phyloP scores from a whole-genome alignment of 2,888 invertebrate genomes.

The Drosophila recens region DNA sequence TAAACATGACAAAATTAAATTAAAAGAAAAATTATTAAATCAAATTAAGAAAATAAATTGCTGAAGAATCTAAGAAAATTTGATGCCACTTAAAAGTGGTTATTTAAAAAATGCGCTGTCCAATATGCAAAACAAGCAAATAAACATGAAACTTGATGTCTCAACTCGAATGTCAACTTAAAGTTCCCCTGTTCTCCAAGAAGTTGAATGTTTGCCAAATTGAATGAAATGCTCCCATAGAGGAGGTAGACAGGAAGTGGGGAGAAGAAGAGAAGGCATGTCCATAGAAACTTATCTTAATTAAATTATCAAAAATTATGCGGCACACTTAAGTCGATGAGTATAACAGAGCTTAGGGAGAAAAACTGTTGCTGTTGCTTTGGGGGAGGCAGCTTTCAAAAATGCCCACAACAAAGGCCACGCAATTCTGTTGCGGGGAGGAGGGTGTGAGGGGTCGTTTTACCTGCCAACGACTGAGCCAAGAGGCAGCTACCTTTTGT shows the following conservation, averaged over 20 bases:
- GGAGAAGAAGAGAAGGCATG: conserved; percentile 24
- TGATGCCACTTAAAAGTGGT: not conserved
- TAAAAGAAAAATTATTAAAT: too few relatives aligned
- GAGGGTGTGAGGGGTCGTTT: not conserved
- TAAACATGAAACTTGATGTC: conserved; percentile 69
- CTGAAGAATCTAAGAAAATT: not conserved
- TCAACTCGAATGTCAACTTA: conserved; percentile 53
- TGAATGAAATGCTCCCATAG: conserved; percentile 56
- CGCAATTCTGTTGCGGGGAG: conserved; percentile 39
- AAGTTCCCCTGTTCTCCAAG: conserved; percentile 14
- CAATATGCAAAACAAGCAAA: conserved; percentile 66
- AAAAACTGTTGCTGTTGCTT: conserved; percentile 47
- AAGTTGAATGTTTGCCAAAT: conserved; percentile 39
- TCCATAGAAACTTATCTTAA: conserved; percentile 73
- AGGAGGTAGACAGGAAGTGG: not conserved
- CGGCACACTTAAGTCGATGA: conserved; percentile 68
- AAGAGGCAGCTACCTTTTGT: conserved; percentile 58
- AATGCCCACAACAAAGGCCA: conserved; percentile 54
- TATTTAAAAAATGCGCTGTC: conserved; percentile 37
- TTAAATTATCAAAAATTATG: conserved; percentile 78
- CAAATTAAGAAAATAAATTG: too few relatives aligned
- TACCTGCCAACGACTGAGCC: conserved; percentile 50
- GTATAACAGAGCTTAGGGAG: conserved; percentile 16
- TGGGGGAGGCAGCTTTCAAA: conserved; percentile 17
- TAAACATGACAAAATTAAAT: too few relatives aligned